A percentile compares a stretch with the other conserved stretches of the same genome.
Conservation (phyloP, 2,888 invertebrate genomes). For the Chloroclystis v-ata region DNA sequence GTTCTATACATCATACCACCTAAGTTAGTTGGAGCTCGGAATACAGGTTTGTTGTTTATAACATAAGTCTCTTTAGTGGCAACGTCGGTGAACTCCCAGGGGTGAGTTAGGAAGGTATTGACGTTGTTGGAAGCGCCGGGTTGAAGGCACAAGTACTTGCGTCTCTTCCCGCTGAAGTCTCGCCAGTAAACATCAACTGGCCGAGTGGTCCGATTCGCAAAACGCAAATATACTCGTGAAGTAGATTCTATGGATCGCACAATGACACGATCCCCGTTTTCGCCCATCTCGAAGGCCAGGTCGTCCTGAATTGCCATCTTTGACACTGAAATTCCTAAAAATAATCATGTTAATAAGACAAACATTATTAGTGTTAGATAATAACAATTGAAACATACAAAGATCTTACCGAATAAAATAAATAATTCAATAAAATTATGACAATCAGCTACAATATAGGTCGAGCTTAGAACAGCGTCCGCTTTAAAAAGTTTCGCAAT, state of each 20-base stretch:
- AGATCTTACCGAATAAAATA: slow-evolving; percentile 6
- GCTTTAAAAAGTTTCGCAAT: slow-evolving; percentile 1
- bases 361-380: too few relatives aligned
- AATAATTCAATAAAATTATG: not conserved
- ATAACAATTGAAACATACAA: not conserved
- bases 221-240: slow-evolving; percentile 50
- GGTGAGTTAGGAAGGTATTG: slow-evolving; percentile 88
- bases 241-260: slow-evolving; percentile 54
- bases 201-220: slow-evolving; percentile 54
- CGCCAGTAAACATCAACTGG: slow-evolving; percentile 85
- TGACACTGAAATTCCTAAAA: slow-evolving; percentile 8
- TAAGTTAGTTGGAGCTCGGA: slow-evolving; percentile 58
- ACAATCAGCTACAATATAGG: slow-evolving; percentile 1
- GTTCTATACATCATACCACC: slow-evolving; percentile 53
- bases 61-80: slow-evolving; percentile 81
- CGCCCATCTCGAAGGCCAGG: slow-evolving; percentile 52
- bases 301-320: slow-evolving; percentile 39
- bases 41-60: slow-evolving; percentile 72
- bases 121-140: slow-evolving; percentile 79
- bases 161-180: slow-evolving; percentile 81
- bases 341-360: not conserved
- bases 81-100: slow-evolving; percentile 89
- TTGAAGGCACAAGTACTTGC: slow-evolving; percentile 79
- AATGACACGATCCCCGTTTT: slow-evolving; percentile 48
- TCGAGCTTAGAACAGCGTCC: slow-evolving; percentile 2